A percentile compares a stretch with the other conserved stretches of the same genome.
These are phyloP conservation scores for Protosalanx chinensis DNA, from an alignment of 2,797 vertebrate species.

Conservation along the genomic window DNA sequence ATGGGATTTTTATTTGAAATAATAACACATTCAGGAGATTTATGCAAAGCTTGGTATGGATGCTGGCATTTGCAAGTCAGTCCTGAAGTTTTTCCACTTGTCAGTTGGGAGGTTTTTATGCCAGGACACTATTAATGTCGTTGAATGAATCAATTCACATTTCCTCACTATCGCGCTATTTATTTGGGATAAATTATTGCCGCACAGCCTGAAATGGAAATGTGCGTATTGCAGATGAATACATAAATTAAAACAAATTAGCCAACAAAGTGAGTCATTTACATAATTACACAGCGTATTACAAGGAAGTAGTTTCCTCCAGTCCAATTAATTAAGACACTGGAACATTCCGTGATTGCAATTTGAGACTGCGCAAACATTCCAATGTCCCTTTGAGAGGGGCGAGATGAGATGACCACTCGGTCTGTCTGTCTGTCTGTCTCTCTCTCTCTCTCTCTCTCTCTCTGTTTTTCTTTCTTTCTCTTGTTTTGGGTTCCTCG, in stretches of 20 bases:
- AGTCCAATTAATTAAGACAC: slow-evolving; percentile 79
- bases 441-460: background rate
- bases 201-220: slow-evolving; percentile 54
- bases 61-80: too few species aligned
- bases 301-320: slow-evolving; percentile 71
- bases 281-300: slow-evolving; percentile 93
- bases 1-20: too few species aligned
- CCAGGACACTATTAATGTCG: slow-evolving; percentile 57
- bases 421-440: background rate
- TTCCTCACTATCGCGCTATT: slow-evolving; percentile 54
- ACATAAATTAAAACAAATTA: slow-evolving; percentile 79
- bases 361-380: slow-evolving; percentile 70
- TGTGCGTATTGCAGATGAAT: slow-evolving; percentile 60
- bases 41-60: too few species aligned
- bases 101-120: slow-evolving; percentile 31
- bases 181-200: slow-evolving; percentile 68
- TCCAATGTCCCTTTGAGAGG: slow-evolving; percentile 13
- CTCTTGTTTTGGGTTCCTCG: background rate
- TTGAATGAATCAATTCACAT: slow-evolving; percentile 61
- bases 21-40: too few species aligned
- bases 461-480: background rate
- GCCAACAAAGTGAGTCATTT: slow-evolving; percentile 88
- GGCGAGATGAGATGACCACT: slow-evolving; percentile 5
- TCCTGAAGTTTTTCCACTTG: slow-evolving; percentile 45
- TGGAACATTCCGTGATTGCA: slow-evolving; percentile 75